Conservation (phyloP, 2,888 invertebrate genomes). For the Mythimna impura region DNA sequence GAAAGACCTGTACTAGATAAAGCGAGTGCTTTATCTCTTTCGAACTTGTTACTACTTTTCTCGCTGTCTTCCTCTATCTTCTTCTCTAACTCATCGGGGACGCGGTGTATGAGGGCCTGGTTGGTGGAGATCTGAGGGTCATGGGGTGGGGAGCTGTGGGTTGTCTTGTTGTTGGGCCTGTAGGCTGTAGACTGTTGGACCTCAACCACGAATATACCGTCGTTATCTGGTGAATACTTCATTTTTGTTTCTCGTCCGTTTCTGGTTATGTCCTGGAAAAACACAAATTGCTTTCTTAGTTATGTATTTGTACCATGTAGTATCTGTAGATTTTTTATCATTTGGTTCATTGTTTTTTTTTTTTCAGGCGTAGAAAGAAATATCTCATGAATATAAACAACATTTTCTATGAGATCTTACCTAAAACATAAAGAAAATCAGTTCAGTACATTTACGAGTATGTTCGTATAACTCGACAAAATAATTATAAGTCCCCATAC, state of each 20-base stretch:
- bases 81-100: slow-evolving; percentile 83
- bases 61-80: slow-evolving; percentile 82
- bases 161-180: slow-evolving; percentile 78
- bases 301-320: too few relatives aligned
- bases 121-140: slow-evolving; percentile 88
- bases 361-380: too few relatives aligned
- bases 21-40: slow-evolving; percentile 86
- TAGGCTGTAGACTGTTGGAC: slow-evolving; percentile 88
- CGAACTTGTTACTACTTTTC: slow-evolving; percentile 76
- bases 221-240: slow-evolving; percentile 93
- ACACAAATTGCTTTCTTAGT: background rate
- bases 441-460: too few relatives aligned
- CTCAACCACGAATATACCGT: slow-evolving; percentile 94
- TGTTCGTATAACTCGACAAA: too few relatives aligned
- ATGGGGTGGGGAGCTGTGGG: slow-evolving; percentile 79
- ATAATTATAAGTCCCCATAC: too few relatives aligned
- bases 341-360: too few relatives aligned
- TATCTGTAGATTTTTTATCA: too few relatives aligned
- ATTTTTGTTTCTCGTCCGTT: slow-evolving; percentile 94
- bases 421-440: too few relatives aligned
- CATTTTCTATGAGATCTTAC: too few relatives aligned
- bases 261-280: slow-evolving; percentile 92
- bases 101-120: slow-evolving; percentile 85
- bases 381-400: too few relatives aligned
- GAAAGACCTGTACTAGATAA: slow-evolving; percentile 94